phyloP scores from a whole-genome alignment of 2,797 vertebrate species.

The Chrysolophus pictus region DNA sequence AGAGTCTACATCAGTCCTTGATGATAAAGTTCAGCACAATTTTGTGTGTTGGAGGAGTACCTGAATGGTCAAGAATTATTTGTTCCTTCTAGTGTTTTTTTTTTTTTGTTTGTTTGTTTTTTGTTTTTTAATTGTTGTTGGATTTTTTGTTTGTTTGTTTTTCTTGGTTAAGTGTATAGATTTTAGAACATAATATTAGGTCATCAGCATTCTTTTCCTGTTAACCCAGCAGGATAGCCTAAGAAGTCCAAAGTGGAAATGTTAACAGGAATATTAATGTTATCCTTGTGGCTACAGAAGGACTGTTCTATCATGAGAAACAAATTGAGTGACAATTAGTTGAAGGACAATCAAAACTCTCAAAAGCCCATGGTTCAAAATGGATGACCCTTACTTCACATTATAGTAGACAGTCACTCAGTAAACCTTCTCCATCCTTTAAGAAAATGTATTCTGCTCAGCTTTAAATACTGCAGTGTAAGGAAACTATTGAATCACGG shows the following conservation, averaged over 20 bases:
- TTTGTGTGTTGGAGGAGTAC: no score
- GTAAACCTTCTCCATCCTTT: not conserved
- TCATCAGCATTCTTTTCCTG: not conserved
- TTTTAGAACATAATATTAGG: not conserved
- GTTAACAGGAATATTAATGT: not conserved
- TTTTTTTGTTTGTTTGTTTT: no score
- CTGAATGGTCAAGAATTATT: no score
- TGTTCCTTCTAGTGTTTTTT: no score
- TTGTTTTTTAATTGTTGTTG: no score
- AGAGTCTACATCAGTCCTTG: no score
- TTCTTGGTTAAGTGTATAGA: no score
- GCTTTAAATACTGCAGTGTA: not conserved
- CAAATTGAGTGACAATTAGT: not conserved
- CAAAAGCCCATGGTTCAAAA: accelerated
- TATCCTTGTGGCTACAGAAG: not conserved
- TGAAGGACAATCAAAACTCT: not conserved
- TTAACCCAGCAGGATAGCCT: not conserved
- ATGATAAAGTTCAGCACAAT: no score
- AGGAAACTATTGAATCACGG: no score
- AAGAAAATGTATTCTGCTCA: not conserved
- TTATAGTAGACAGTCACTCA: not conserved
- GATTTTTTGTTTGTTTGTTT: no score
- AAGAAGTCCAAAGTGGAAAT: not conserved
- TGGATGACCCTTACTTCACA: not conserved
- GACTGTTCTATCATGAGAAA: not conserved